phyloP scores from a whole-genome alignment of 2,797 vertebrate species.

The Enteromius argenteus region DNA sequence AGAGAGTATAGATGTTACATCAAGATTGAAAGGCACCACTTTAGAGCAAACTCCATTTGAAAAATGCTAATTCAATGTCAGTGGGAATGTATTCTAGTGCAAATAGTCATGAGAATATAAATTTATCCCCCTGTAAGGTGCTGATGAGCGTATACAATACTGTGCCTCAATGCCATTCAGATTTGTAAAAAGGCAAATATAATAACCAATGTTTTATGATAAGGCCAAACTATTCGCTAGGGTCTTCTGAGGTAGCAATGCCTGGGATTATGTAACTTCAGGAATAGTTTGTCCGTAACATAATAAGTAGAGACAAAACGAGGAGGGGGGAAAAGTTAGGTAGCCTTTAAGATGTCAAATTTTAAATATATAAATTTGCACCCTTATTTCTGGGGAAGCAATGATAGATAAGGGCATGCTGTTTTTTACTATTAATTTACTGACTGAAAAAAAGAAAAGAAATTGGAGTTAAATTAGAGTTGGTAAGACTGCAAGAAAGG shows the following conservation, averaged over 20 bases:
- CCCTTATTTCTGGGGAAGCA: not conserved
- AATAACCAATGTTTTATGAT: slow-evolving; percentile 26
- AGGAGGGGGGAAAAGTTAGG: not conserved
- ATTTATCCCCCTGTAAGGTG: slow-evolving; percentile 57
- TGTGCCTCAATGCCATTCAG: slow-evolving; percentile 50
- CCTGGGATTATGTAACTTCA: slow-evolving; percentile 63
- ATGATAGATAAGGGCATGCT: not conserved
- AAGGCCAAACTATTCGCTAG: slow-evolving; percentile 59
- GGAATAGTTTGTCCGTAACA: slow-evolving; percentile 48
- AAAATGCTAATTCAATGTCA: slow-evolving; percentile 51
- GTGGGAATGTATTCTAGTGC: slow-evolving; percentile 69
- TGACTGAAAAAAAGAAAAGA: slow-evolving; percentile 2
- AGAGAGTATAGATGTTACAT: not conserved
- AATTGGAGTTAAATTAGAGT: not conserved
- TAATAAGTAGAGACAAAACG: slow-evolving; percentile 22
- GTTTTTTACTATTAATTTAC: not conserved
- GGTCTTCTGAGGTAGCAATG: slow-evolving; percentile 77
- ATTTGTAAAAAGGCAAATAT: slow-evolving; percentile 58
- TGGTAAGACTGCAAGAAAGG: not conserved
- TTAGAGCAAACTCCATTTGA: slow-evolving; percentile 45
- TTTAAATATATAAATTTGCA: not conserved
- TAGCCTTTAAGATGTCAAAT: not conserved
- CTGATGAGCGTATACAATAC: slow-evolving; percentile 56
- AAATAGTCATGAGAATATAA: slow-evolving; percentile 63
- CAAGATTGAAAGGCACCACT: slow-evolving; percentile 70